phyloP scores from a whole-genome alignment of 2,113 vertebrate species.

The Bombycilla garrulus region DNA sequence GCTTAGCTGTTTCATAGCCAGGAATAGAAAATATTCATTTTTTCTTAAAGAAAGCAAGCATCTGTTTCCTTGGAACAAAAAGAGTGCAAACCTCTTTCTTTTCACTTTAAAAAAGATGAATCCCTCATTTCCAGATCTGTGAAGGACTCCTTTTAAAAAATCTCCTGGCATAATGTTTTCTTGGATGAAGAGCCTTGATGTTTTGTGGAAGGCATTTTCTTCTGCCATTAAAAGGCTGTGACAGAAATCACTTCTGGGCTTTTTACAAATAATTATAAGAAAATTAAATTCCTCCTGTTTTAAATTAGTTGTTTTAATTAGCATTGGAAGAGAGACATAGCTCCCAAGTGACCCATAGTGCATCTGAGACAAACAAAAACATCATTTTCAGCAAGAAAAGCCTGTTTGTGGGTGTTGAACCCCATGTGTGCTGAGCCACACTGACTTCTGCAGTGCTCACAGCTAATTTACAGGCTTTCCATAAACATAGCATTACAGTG shows the following conservation, averaged over 20 bases:
- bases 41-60: not conserved
- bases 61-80: not conserved
- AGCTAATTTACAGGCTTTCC: slow-evolving; percentile 45
- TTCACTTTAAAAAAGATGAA: not conserved
- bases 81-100: not conserved
- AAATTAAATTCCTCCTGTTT: not conserved
- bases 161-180: not conserved
- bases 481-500: slow-evolving; percentile 11
- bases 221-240: not conserved
- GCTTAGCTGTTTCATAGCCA: not conserved
- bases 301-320: not conserved
- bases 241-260: not conserved
- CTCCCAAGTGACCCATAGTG: not conserved
- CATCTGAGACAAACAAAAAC: not conserved
- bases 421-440: not conserved
- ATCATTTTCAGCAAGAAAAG: not conserved
- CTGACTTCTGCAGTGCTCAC: not conserved
- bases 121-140: not conserved
- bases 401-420: not conserved
- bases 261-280: slow-evolving; percentile 10
- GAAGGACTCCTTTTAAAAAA: not conserved
- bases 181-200: not conserved
- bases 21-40: not conserved
- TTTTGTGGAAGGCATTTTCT: not conserved
- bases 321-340: not conserved